phyloP scores from a whole-genome alignment of 2,797 vertebrate species.

The Aldrovandia affinis region DNA sequence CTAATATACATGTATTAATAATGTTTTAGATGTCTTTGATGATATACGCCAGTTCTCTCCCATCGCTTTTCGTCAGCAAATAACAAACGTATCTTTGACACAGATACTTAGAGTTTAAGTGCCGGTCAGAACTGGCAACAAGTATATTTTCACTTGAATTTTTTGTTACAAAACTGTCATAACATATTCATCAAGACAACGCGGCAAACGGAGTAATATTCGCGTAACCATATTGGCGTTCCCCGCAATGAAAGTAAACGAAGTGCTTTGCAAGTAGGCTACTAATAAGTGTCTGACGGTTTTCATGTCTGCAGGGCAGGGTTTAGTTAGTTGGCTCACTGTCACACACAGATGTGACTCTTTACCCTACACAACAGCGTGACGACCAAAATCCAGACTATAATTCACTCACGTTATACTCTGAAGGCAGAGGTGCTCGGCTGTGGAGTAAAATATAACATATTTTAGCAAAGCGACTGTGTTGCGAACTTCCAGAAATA shows the following conservation, averaged over 20 bases:
- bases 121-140: neutral
- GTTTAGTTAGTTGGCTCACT: conserved; percentile 48
- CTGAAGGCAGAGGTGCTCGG: conserved; percentile 34
- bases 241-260: conserved; percentile 29
- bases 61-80: neutral
- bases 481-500: conserved; percentile 56
- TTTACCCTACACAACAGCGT: conserved; percentile 54
- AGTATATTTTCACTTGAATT: neutral
- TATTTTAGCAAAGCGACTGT: conserved; percentile 49
- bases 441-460: conserved; percentile 27
- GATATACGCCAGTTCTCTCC: neutral
- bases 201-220: neutral
- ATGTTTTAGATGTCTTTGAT: neutral
- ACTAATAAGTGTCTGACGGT: conserved; percentile 33
- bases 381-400: conserved; percentile 49
- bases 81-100: neutral
- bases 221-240: neutral
- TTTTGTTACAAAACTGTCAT: neutral
- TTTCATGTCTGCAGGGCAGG: conserved; percentile 55
- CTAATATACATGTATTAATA: neutral
- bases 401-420: conserved; percentile 58
- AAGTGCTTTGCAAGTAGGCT: conserved; percentile 33
- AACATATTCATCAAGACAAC: neutral
- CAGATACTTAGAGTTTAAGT: neutral
- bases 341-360: conserved; percentile 59